Base-by-base conservation (phyloP, 2,797 vertebrate genomes). In the Tokudaia tokunoshimensis region DNA sequence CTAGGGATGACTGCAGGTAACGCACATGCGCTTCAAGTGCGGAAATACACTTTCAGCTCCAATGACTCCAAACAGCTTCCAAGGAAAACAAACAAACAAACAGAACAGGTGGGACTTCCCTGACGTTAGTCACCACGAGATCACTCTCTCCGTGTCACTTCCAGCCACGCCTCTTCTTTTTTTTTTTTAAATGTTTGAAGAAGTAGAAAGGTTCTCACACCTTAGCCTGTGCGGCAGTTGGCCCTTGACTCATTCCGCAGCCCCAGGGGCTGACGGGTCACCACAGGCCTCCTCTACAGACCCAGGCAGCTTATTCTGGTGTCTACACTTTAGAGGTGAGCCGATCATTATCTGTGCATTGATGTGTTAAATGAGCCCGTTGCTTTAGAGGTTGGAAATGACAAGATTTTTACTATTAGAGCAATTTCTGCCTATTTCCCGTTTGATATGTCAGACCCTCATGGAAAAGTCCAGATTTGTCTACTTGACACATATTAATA, bases 361-460 rank as follows among this genome's bases (percentile, higher is more conserved):
- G 86, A 92, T 89, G 47, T 72, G 90, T 85, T 97, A 95, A 96
- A 97, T 0, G 52, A 92, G 67, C 57, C 75, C 81, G 47, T 85
- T 87, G 50, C 70, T 72, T 89, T 82, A 74, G 94, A 55, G 59
- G 3, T 7, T 80, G 87, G 97, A 98, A 98, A 97, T 98, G 98
- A 98, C 98, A 98, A 98, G 98, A 98, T 98, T 98, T 98, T 98
- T 98, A 96, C 98, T 96, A 97, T 98, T 98, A 98, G 90, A 96
- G 98, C 98, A 98, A 98, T 98, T 98, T 98, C 98, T 97, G 98
- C 97, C 97, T 96, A 96, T 98, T 98, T 97, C 97, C 97, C 95
- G 96, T 97, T 97, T 98, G 98, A 98, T 93, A 52, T 98, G 98
- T 98, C 98, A 98, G 98, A 98, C 89, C 92, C 96, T 98, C 97